A percentile compares a stretch with the other conserved stretches of the same genome.
phyloP scores from a whole-genome alignment of 1,140 invertebrate genomes.

The Hormaphis cornu region DNA sequence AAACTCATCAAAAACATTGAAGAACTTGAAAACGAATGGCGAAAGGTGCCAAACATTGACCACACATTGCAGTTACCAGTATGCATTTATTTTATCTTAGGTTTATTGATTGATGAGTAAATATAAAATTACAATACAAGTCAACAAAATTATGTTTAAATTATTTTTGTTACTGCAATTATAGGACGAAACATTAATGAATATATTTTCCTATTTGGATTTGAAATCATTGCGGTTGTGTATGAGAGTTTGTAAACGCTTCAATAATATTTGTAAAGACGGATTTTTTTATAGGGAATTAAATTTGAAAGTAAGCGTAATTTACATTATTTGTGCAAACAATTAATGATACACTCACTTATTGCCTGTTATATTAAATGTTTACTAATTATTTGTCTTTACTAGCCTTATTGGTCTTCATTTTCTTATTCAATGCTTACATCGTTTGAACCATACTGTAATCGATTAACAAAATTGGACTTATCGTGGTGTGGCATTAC shows the following conservation, averaged over 20 bases:
- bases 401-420: constrained; percentile 49
- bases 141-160: too few relatives aligned
- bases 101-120: not conserved
- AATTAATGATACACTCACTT: too few relatives aligned
- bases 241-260: constrained; percentile 63
- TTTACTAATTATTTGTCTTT: constrained; percentile 31
- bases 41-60: not conserved
- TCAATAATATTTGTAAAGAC: constrained; percentile 64
- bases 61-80: not conserved
- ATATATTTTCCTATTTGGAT: constrained; percentile 68
- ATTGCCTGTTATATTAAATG: too few relatives aligned
- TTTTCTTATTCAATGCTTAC: constrained; percentile 44
- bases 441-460: constrained; percentile 50
- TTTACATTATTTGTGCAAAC: constrained; percentile 17
- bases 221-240: constrained; percentile 63
- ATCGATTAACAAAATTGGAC: constrained; percentile 65
- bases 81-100: not conserved
- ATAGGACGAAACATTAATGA: constrained; percentile 41
- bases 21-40: constrained; percentile 14
- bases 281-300: constrained; percentile 65
- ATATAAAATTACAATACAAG: not conserved
- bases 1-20: constrained; percentile 15
- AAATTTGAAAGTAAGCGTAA: constrained; percentile 56
- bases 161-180: too few relatives aligned
- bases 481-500: constrained; percentile 79